These are phyloP conservation scores for Carabus problematicus DNA, from an alignment of 2,888 invertebrate species.

Conservation along the genomic window DNA sequence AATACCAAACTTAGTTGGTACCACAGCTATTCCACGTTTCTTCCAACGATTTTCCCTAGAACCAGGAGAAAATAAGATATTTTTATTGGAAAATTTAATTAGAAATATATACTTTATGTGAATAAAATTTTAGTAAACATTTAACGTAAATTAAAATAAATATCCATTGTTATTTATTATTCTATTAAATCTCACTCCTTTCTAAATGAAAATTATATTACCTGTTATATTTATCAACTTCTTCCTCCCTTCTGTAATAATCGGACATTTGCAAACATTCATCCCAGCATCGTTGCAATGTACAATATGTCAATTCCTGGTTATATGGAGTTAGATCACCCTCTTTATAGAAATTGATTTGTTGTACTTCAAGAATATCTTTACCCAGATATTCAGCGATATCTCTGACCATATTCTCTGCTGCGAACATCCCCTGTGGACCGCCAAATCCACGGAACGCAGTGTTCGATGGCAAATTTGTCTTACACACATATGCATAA, in stretches of 20 bases:
- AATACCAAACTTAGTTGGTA: constrained; percentile 87
- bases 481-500: constrained; percentile 79
- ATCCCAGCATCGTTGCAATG: constrained; percentile 76
- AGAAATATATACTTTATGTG: constrained; percentile 3
- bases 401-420: constrained; percentile 79
- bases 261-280: constrained; percentile 76
- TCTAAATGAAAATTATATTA: no score
- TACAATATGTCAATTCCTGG: constrained; percentile 76
- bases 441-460: constrained; percentile 94
- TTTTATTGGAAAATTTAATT: constrained; percentile 30
- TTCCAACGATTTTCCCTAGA: constrained; percentile 79
- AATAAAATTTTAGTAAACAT: constrained; percentile 19
- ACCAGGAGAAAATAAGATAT: constrained; percentile 51
- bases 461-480: constrained; percentile 90
- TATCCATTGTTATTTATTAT: no score
- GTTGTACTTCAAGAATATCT: constrained; percentile 69
- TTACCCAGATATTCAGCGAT: constrained; percentile 75
- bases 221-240: constrained; percentile 74
- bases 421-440: constrained; percentile 89
- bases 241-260: constrained; percentile 65
- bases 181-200: no score
- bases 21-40: constrained; percentile 82
- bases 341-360: constrained; percentile 80
- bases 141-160: no score
- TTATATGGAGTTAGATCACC: constrained; percentile 81